phyloP scores from a whole-genome alignment of 2,797 vertebrate species.

The Poeciliopsis turneri region DNA sequence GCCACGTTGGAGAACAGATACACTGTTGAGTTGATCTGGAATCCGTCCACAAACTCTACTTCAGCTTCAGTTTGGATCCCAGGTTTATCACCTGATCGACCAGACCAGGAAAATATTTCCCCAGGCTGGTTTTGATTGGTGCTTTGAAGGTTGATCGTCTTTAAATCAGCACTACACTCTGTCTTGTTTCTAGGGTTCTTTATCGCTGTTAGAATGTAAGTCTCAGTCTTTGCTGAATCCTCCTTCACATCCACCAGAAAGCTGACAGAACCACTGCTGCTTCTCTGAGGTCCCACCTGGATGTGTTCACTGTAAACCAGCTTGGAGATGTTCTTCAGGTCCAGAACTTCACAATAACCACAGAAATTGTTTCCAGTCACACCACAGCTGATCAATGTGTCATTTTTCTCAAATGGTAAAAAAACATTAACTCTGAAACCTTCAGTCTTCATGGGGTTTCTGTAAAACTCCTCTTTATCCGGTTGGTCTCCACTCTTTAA shows the following conservation, averaged over 20 bases:
- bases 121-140: accelerated
- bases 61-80: not conserved
- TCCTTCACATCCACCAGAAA: conserved; percentile 49
- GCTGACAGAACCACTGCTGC: conserved; percentile 34
- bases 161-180: accelerated
- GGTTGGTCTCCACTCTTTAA: accelerated
- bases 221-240: accelerated
- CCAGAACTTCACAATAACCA: conserved; percentile 69
- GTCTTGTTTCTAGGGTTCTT: accelerated
- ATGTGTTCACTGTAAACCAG: conserved; percentile 9
- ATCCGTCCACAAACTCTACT: conserved; percentile 17
- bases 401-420: conserved; percentile 51
- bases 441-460: conserved; percentile 20
- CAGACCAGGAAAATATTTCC: conserved; percentile 45
- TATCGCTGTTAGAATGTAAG: conserved; percentile 62
- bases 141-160: conserved; percentile 25
- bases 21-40: conserved; percentile 6
- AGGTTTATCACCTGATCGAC: not conserved
- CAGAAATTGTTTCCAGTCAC: not conserved
- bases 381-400: conserved; percentile 47
- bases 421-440: conserved; percentile 60
- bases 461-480: not conserved
- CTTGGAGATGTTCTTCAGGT: conserved; percentile 61
- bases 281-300: conserved; percentile 15
- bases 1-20: conserved; percentile 14